A percentile compares a stretch with the other conserved stretches of the same genome.
phyloP scores from a whole-genome alignment of 2,797 vertebrate species.

The Saguinus oedipus region DNA sequence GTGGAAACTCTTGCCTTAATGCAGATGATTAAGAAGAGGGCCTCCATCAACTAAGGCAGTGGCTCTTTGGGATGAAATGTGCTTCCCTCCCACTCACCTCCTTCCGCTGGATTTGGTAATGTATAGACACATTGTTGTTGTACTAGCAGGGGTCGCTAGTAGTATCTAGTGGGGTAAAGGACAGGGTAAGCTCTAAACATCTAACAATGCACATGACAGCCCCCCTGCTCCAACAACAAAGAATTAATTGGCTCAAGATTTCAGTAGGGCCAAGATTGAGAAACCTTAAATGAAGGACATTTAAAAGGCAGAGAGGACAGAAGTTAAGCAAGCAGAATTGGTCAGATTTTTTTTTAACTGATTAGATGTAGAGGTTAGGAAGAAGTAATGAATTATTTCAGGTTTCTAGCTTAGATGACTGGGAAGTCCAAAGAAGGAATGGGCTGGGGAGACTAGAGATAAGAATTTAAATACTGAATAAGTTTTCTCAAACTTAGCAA shows the following conservation, averaged over 20 bases:
- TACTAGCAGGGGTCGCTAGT: neutral
- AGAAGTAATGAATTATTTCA: neutral
- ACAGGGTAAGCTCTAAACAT: neutral
- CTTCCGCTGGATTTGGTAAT: neutral
- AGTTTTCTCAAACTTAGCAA: neutral
- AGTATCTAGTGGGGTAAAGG: neutral
- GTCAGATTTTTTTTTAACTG: neutral
- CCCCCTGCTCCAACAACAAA: neutral
- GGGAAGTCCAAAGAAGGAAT: neutral
- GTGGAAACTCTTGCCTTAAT: neutral
- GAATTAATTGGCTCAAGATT: neutral
- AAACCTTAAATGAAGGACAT: neutral
- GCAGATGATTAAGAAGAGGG: neutral
- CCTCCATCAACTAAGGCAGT: neutral
- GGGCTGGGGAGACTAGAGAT: neutral
- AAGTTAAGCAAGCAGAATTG: neutral
- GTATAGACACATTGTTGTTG: neutral
- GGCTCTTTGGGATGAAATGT: neutral
- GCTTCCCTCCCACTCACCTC: neutral
- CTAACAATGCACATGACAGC: neutral
- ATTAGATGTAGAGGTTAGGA: neutral
- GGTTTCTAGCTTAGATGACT: neutral
- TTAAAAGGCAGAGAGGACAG: neutral
- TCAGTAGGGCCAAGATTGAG: neutral
- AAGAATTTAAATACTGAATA: neutral